Evolutionary conservation across 2,888 invertebrate genomes (phyloP), one percentile per base, ranked within the genome.

Genomic region (Anoncus sp.): DNA sequence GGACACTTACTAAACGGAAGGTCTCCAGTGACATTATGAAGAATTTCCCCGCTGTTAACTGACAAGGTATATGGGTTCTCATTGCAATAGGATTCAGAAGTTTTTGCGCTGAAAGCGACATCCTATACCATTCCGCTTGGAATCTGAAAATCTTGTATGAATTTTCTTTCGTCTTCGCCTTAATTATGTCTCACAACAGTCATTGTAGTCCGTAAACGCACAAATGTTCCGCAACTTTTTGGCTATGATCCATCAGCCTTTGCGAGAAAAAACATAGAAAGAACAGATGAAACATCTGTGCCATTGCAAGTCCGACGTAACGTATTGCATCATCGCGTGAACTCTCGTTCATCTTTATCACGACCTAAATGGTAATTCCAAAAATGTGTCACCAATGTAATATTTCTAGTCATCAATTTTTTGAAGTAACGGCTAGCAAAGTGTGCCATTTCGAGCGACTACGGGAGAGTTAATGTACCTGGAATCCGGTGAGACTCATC

Each of bases 31-130:
- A 76, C 76, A 76, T 72, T 0, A 65, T 27, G 35, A 62, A 24
- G 14, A 76, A 22, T 53, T 66, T 72, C 2, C 76, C 76, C 5
- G 76, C 76, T 55, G 66, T 76, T 27, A 76, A 31, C 24, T 60
- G 60, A 71, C 76, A 76, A 53, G 76, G 53, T 71, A 22, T 53
- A 10, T 53, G 22, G 38, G 43, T 62, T 27, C 60, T 31, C 47
- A 76, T 53, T 22, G 47, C 22, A 9, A 72, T 27, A 6, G 71
- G 35, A 20, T 47, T 60, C 9, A 76, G 10, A 7, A 76, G 71
- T 27, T 47, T 71, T 47, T 66, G 65, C 10, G 55, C 20, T 3
- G 16, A 38, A 7, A 66, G 1, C 12, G 76, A 60, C 10, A 66
- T 60, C 27, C n/a, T 60, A 35, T 76, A 66, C 76, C 76, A 76